Conservation (phyloP, 2,113 vertebrate species). For the Gymnarchus niloticus region DNA sequence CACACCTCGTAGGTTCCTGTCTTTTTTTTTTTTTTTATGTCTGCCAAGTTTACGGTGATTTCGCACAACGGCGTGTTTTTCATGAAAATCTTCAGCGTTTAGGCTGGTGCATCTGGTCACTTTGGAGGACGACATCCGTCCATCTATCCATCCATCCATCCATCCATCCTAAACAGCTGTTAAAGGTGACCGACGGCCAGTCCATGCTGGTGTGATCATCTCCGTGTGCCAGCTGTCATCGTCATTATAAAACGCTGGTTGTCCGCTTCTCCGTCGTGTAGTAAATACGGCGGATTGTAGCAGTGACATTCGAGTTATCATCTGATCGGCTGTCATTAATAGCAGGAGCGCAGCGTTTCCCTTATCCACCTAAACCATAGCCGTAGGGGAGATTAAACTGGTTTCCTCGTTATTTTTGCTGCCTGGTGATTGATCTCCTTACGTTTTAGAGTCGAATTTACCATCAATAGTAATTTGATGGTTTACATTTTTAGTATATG, state of each 20-base stretch:
- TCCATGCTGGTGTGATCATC: neutral
- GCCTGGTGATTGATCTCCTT: too few species aligned
- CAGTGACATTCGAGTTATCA: neutral
- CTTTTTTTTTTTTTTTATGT: neutral
- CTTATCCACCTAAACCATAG: neutral
- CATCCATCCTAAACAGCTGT: conserved; percentile 12
- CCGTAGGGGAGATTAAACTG: neutral
- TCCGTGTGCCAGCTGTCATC: neutral
- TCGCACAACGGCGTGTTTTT: neutral
- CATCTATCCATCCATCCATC: too few species aligned
- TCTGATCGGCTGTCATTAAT: neutral
- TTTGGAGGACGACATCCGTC: neutral
- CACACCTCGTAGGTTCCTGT: neutral
- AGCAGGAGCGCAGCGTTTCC: neutral
- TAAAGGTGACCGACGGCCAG: neutral
- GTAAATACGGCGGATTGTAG: neutral
- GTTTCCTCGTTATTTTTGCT: too few species aligned
- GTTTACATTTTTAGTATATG: too few species aligned
- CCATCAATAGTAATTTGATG: too few species aligned
- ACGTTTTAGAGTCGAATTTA: too few species aligned
- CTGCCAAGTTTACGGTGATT: neutral
- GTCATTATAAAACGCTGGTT: too few species aligned
- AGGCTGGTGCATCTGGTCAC: neutral
- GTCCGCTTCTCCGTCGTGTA: too few species aligned
- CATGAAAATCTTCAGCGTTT: neutral